Evolutionary conservation across 1,140 invertebrate genomes (phyloP).

Genomic region (Coelopa frigida): DNA sequence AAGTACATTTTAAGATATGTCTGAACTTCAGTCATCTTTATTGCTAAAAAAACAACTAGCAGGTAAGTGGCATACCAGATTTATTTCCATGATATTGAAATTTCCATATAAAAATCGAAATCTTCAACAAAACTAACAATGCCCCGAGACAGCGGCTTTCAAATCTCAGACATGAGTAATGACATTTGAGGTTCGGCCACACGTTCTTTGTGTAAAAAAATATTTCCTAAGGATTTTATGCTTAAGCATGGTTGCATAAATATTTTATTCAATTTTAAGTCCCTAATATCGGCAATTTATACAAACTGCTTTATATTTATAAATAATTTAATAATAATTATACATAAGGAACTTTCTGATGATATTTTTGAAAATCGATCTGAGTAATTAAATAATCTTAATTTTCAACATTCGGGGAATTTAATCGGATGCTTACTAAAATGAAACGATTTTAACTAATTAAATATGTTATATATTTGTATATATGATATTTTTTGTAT

Average conservation of each 20-base stretch:
- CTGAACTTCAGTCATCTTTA: slow-evolving; percentile 90
- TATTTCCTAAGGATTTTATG: slow-evolving; percentile 2
- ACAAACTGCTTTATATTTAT: too few relatives aligned
- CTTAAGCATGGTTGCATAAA: neutral
- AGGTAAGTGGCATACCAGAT: slow-evolving; percentile 56
- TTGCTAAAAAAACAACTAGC: slow-evolving; percentile 91
- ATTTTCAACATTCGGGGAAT: too few relatives aligned
- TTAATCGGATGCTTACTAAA: too few relatives aligned
- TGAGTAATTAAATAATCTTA: too few relatives aligned
- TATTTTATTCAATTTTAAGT: too few relatives aligned
- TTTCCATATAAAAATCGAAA: neutral
- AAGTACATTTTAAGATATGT: slow-evolving; percentile 52
- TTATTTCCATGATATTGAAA: neutral
- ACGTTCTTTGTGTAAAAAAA: slow-evolving; percentile 21
- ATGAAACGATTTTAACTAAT: slow-evolving; percentile 12
- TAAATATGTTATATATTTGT: slow-evolving; percentile 8
- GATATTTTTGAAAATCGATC: too few relatives aligned
- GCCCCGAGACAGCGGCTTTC: neutral
- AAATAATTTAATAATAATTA: too few relatives aligned
- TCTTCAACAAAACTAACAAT: neutral
- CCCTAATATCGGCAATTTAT: too few relatives aligned
- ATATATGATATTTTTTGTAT: slow-evolving; percentile 1
- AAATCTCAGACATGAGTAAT: too few relatives aligned
- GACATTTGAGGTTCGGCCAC: too few relatives aligned
- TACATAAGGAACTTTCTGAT: too few relatives aligned